Evolutionary conservation across 92 coral and sea anemone genomes (phyloP).

Genomic region (Porites cylindrica): DNA sequence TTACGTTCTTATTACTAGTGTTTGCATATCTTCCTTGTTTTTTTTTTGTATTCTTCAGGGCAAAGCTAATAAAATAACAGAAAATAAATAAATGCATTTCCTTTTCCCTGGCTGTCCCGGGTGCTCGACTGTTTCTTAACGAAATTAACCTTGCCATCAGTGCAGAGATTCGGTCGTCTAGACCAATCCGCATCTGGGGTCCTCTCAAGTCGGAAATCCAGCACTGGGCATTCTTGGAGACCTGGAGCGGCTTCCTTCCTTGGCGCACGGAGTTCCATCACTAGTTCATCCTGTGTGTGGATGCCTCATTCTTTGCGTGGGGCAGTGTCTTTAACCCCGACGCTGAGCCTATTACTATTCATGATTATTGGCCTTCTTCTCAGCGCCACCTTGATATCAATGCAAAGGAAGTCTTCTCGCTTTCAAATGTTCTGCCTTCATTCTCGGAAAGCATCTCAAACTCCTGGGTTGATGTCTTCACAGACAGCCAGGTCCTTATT

Average conservation of each 20-base stretch:
- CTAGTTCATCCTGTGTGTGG: conserved; percentile 40
- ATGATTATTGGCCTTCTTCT: conserved; percentile 42
- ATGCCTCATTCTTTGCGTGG: conserved; percentile 60
- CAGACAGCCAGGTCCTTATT: conserved; percentile 54
- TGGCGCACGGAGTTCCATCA: conserved; percentile 41
- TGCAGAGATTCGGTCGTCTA: background rate
- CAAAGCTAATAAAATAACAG: too few species aligned
- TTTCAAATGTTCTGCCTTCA: conserved; percentile 41
- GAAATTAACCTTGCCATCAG: conserved; percentile 54
- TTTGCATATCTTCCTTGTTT: too few species aligned
- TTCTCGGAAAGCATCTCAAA: conserved; percentile 9
- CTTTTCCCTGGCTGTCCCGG: conserved; percentile 56
- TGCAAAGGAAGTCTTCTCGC: conserved; percentile 44
- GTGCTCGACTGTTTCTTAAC: conserved; percentile 38
- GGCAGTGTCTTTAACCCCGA: conserved; percentile 47
- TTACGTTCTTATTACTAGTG: too few species aligned
- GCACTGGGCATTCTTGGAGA: conserved; percentile 51
- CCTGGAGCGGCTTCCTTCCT: conserved; percentile 48
- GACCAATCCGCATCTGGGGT: background rate
- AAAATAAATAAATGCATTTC: conserved; percentile 20
- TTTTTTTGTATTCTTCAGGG: too few species aligned
- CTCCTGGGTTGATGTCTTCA: conserved; percentile 63
- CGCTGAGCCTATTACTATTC: conserved; percentile 12
- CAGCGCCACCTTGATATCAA: conserved; percentile 11
- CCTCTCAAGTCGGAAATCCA: conserved; percentile 34